phyloP scores from a whole-genome alignment of 2,113 vertebrate genomes.

The Trinectes maculatus region DNA sequence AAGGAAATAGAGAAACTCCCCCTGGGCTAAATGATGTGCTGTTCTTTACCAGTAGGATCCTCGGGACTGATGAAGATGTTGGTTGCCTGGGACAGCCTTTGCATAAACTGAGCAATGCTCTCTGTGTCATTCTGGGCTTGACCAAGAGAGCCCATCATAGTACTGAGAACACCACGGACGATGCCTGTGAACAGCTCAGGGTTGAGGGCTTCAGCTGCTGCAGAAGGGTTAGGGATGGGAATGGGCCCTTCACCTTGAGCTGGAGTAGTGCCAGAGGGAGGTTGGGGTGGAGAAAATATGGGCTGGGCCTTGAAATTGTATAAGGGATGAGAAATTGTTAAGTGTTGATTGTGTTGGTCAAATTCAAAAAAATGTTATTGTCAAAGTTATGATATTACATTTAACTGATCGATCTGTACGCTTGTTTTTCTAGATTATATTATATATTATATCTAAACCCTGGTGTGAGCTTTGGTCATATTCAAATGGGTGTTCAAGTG shows the following conservation, averaged over 20 bases:
- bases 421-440: no score
- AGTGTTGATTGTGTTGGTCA: no score
- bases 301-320: constrained; percentile 74
- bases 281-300: constrained; percentile 69
- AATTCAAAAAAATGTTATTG: no score
- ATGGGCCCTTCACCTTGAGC: constrained; percentile 30
- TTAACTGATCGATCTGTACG: no score
- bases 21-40: no score
- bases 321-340: constrained; percentile 5
- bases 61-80: constrained; percentile 89
- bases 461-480: no score
- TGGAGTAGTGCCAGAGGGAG: constrained; percentile 34
- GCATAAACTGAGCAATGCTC: constrained; percentile 93
- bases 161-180: constrained; percentile 89
- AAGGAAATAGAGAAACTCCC: neutral
- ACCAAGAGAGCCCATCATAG: constrained; percentile 91
- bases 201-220: constrained; percentile 80
- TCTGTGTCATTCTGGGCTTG: constrained; percentile 88
- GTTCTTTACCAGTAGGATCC: constrained; percentile 82
- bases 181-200: constrained; percentile 91
- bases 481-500: no score
- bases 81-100: constrained; percentile 89
- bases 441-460: no score
- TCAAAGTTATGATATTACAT: no score
- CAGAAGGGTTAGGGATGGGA: constrained; percentile 28